These are phyloP conservation scores for Penaeus chinensis DNA, from an alignment of 1,140 invertebrate genomes.

Conservation along the genomic window DNA sequence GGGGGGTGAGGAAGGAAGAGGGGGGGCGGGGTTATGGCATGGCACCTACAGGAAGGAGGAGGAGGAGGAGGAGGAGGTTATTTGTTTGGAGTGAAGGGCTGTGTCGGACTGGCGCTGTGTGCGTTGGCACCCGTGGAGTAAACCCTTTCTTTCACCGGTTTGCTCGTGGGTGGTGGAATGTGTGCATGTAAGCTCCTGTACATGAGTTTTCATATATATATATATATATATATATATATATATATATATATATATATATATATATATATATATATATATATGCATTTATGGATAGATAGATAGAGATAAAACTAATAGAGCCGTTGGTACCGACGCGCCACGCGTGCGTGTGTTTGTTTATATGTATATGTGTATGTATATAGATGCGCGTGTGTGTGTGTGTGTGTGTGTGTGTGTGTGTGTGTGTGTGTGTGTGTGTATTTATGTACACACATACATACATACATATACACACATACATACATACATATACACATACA, in stretches of 20 bases:
- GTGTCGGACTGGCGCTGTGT: too few relatives aligned
- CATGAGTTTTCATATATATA: not conserved
- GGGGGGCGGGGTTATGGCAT: too few relatives aligned
- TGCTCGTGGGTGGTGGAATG: not conserved
- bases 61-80: too few relatives aligned
- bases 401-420: too few relatives aligned
- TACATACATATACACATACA: slow-evolving; percentile 11
- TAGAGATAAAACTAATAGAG: not conserved
- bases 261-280: slow-evolving; percentile 10
- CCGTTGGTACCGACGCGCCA: not conserved
- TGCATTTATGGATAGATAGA: not conserved
- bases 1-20: too few relatives aligned
- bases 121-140: too few relatives aligned
- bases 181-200: not conserved
- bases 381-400: slow-evolving; percentile 1
- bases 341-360: not conserved
- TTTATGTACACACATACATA: slow-evolving; percentile 4
- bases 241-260: not conserved
- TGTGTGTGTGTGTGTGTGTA: too few relatives aligned
- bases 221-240: not conserved
- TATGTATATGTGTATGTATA: slow-evolving; percentile 5
- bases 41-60: too few relatives aligned
- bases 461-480: slow-evolving; percentile 4
- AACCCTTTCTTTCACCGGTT: too few relatives aligned
- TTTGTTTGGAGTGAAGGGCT: too few relatives aligned